Base-by-base conservation (phyloP, 2,113 vertebrate species). In the Sinocyclocheilus anshuiensis region DNA sequence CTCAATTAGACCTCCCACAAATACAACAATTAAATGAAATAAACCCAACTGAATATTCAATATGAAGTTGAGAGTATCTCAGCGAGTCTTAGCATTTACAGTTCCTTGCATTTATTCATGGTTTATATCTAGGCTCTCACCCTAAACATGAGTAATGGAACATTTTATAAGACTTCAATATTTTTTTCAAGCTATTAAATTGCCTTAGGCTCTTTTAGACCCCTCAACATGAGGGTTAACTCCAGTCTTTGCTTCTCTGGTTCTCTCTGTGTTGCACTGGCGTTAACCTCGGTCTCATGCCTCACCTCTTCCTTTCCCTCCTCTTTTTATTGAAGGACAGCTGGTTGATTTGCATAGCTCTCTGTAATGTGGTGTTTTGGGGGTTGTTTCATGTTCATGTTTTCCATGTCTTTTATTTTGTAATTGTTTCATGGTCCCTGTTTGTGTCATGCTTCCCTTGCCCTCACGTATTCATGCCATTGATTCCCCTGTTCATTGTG, bases 281-380 rank as follows among this genome's bases (percentile, higher is more conserved):
- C 22, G 45, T n/a, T 75, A 75, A 75, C 20, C 10, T 5, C 71
- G 4, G 1, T 55, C 76, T 33, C 48, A 77, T 77, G 48, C 50
- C 76, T 48, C 13, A 75, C 20, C 29, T 65, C 39, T 61, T 29
- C 24, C n/a, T 77, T n/a, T 61, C 57, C 42, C 16, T 59, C 5
- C 55, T 36, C 77, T 81, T 86, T 83, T 76, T 63, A 22, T 29
- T 82, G 69, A 81, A 50, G 48, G 79, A 79, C 22, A 53, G 53
- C 42, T 53, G 63, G 63, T 33, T 72, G 45, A 83, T 83, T 83
- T 71, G 45, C 65, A 71, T 72, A 72, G 65, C 81, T 72, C 65
- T n/a, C n/a, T n/a, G n/a, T n/a, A n/a, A n/a, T n/a, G n/a, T n/a
- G n/a, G n/a, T n/a, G n/a, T n/a, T n/a, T n/a, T n/a, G n/a, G n/a